These are phyloP conservation scores for Scaptodrosophila lebanonensis DNA, from an alignment of 1,140 invertebrate genomes.

Conservation along the genomic window DNA sequence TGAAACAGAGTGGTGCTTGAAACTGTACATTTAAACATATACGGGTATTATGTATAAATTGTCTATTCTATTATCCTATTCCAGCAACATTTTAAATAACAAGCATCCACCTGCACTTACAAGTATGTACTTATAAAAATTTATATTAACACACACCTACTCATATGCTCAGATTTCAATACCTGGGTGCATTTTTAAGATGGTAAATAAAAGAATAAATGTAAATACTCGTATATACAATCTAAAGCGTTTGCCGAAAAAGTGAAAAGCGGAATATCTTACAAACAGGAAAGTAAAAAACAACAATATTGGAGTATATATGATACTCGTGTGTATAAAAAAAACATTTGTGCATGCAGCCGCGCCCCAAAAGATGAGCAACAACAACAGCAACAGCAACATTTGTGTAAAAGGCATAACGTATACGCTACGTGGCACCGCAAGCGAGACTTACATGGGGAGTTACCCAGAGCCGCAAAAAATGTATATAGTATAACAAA, in stretches of 20 bases:
- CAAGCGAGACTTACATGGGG: conserved; percentile 14
- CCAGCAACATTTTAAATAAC: too few species aligned
- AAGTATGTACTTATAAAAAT: too few species aligned
- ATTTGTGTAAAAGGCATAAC: conserved; percentile 59
- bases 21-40: too few species aligned
- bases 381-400: conserved; percentile 36
- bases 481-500: too few species aligned
- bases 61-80: too few species aligned
- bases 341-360: conserved; percentile 29
- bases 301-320: conserved; percentile 45
- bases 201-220: conserved; percentile 23
- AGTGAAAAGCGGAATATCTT: too few species aligned
- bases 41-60: too few species aligned
- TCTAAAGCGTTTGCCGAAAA: too few species aligned
- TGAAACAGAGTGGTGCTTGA: too few species aligned
- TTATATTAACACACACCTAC: too few species aligned
- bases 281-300: not conserved
- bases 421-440: conserved; percentile 62
- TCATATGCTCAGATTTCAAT: conserved; percentile 64
- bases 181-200: conserved; percentile 64
- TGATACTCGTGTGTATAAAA: conserved; percentile 26
- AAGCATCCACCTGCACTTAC: too few species aligned
- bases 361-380: conserved; percentile 13
- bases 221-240: too few species aligned
- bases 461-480: conserved; percentile 11